A percentile compares a stretch with the other conserved stretches of the same genome.
These are phyloP conservation scores for Drosophila rufa DNA, from an alignment of 1,140 invertebrate species.

Conservation along the genomic window DNA sequence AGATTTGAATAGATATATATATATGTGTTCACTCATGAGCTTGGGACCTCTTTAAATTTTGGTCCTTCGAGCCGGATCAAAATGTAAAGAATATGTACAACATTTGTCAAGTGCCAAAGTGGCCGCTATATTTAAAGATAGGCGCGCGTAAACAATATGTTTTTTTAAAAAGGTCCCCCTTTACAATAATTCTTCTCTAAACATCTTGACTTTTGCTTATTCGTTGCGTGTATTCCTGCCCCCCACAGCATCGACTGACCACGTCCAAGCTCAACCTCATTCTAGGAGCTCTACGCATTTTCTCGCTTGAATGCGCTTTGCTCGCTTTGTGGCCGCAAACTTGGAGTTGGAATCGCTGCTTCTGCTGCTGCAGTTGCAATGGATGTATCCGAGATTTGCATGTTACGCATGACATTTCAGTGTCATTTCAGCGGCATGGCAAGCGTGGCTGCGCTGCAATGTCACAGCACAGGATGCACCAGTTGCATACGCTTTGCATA, in stretches of 20 bases:
- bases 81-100: too few species aligned
- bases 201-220: background rate
- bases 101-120: too few species aligned
- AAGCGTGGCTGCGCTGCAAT: slow-evolving; percentile 52
- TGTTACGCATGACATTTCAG: slow-evolving; percentile 80
- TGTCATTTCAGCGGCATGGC: slow-evolving; percentile 48
- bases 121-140: too few species aligned
- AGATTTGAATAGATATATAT: too few species aligned
- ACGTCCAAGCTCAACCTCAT: slow-evolving; percentile 23
- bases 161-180: too few species aligned
- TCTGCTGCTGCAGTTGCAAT: slow-evolving; percentile 8
- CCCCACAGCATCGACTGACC: background rate
- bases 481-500: slow-evolving; percentile 74
- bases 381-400: slow-evolving; percentile 60
- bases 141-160: too few species aligned
- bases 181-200: too few species aligned
- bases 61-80: too few species aligned
- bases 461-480: slow-evolving; percentile 79
- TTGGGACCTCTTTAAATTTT: too few species aligned
- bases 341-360: slow-evolving; percentile 16
- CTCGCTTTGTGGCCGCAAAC: slow-evolving; percentile 38
- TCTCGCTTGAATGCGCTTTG: slow-evolving; percentile 68
- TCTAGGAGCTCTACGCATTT: slow-evolving; percentile 62
- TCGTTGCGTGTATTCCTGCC: slow-evolving; percentile 22
- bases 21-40: too few species aligned